Conservation (phyloP, 2,888 invertebrate species). For the Aquatica leii region DNA sequence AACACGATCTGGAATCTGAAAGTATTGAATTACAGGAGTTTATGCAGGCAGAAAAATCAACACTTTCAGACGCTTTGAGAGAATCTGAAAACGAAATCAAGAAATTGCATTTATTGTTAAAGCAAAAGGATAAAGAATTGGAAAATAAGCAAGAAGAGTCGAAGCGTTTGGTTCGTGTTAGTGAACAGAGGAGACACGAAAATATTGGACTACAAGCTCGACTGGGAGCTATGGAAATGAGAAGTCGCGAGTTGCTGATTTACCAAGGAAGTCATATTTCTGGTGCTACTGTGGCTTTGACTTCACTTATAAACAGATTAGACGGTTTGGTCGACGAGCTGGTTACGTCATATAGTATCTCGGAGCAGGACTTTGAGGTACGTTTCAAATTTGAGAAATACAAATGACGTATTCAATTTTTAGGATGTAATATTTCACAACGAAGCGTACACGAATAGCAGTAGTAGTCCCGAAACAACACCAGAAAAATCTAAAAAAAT, state of each 20-base stretch:
- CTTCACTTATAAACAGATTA: constrained; percentile 74
- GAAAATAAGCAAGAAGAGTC: constrained; percentile 77
- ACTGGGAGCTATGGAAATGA: constrained; percentile 69
- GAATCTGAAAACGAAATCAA: constrained; percentile 76
- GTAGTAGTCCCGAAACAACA: constrained; percentile 73
- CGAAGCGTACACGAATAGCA: constrained; percentile 78
- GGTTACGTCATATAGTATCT: constrained; percentile 76
- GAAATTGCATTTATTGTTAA: constrained; percentile 51
- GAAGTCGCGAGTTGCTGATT: constrained; percentile 70
- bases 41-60: constrained; percentile 83
- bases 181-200: constrained; percentile 81
- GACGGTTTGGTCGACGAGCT: constrained; percentile 77
- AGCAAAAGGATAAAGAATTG: constrained; percentile 66
- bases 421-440: constrained; percentile 82
- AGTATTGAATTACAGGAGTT: constrained; percentile 87
- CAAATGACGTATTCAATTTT: too few relatives aligned
- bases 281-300: constrained; percentile 73
- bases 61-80: constrained; percentile 79
- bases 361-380: constrained; percentile 78
- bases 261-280: constrained; percentile 76
- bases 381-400: too few relatives aligned
- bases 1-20: constrained; percentile 81
- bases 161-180: constrained; percentile 78
- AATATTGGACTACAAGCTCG: constrained; percentile 72
- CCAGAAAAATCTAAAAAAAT: constrained; percentile 63